Base-by-base conservation (phyloP, 2,888 invertebrate species). In the Agrochola lota region DNA sequence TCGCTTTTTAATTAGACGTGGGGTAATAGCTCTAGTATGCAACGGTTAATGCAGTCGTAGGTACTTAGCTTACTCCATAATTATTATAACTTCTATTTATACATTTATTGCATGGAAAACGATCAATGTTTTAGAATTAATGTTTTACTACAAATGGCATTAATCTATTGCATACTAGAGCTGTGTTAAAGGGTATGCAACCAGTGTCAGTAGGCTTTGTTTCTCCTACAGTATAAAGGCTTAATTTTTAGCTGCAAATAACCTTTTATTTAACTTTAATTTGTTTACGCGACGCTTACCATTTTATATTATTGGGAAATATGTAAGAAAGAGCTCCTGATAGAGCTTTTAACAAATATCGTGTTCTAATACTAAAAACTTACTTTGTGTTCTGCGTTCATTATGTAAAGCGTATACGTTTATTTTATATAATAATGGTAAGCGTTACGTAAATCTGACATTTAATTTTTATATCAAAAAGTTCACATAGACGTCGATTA, bases 131-230 rank as follows among this genome's bases (percentile, higher is more conserved):
- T 57, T 57, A 62, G 43, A 67, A 67, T 82, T 20, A 17, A 46
- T 52, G 35, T 68, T 69, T 52, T 35, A 68, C n/a, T 59, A 23
- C 9, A 52, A 63, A 35, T 35, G 43, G 11, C 52, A 60, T 64
- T 59, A 67, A 30, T 62, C 59, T 63, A 80, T 85, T 83, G 83
- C 60, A 69, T 84, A 84, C 84, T 79, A 86, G 84, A 86, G 84
- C 84, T 63, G 64, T 57, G 69, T 57, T 67, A 55, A 40, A 60
- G 59, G 77, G 71, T 68, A 52, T 57, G 74, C 68, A 83, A 71
- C 59, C 74, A 70, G 74, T 82, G 73, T 60, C 71, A 40, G 66
- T 79, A 69, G 55, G 60, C 46, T 72, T 72, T 60, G 68, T 60
- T 74, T 66, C 26, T 57, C 57, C 12, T 23, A 76, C 35, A 82